Base-by-base conservation (phyloP, 2,888 invertebrate genomes). In the Maniola hyperantus region DNA sequence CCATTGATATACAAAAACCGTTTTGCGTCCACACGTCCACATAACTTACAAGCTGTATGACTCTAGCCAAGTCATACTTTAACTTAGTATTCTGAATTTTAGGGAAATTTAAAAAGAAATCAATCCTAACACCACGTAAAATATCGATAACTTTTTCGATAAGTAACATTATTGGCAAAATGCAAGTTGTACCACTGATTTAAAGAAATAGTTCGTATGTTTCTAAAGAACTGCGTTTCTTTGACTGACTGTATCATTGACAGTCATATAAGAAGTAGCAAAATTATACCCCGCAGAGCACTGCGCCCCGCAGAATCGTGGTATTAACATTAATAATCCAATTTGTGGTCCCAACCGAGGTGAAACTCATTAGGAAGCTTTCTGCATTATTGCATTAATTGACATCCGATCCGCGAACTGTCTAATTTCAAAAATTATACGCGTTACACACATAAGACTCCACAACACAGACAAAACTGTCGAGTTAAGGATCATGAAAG, bases 321-420 rank as follows among this genome's bases (percentile, higher is more conserved):
- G 84, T 88, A 91, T 89, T 89, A 90, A 89, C 85, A 88, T 91
- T 88, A 57, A 88, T 89, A 91, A 90, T 91, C 90, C 85, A 89
- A 90, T 90, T 90, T 89, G 88, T 74, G 88, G 86, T 77, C 79
- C 77, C 76, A 73, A 76, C 78, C 80, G 87, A 88, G 87, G 85
- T 89, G 84, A 82, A 89, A 87, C 87, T 91, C 89, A 89, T 90
- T 89, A 89, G 80, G 83, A 76, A 86, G 85, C 79, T 85, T 85
- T 85, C 79, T 89, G 87, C 87, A 85, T 85, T 89, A 87, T 85
- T 89, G 90, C 89, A 89, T 82, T n/a, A n/a, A n/a, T 84, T 83
- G 83, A 79, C 83, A 82, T 83, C 80, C 83, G 81, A 82, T 80
- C 77, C 73, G 73, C 64, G 70, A 72, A 74, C 71, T 39, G 39